Evolutionary conservation across 2,888 invertebrate genomes (phyloP).

Genomic region (Zhuqinia jingwanae): DNA sequence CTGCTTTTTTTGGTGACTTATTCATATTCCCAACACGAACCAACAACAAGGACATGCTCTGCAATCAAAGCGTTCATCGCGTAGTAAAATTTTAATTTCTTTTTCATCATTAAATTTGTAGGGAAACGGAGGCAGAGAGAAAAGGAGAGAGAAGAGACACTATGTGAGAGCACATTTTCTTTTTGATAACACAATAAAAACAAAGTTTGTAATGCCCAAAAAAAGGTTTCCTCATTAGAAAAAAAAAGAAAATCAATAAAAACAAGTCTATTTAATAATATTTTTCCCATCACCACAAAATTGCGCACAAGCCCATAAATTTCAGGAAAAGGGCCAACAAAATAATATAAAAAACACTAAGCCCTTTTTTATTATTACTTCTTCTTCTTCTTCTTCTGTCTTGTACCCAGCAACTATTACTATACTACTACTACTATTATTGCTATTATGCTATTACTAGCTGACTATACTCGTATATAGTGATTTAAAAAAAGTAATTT

Average conservation of each 20-base stretch:
- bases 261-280: background rate
- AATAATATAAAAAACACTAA: too few species aligned
- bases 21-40: constrained; percentile 6
- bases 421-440: too few species aligned
- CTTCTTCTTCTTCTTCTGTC: too few species aligned
- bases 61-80: constrained; percentile 19
- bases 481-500: constrained; percentile 5
- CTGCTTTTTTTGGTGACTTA: background rate
- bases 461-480: too few species aligned
- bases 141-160: background rate
- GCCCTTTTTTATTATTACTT: too few species aligned
- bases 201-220: background rate
- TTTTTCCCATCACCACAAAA: background rate
- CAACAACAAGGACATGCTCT: background rate
- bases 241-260: constrained; percentile 27
- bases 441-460: too few species aligned
- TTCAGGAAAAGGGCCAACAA: too few species aligned
- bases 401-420: too few species aligned
- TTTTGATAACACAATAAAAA: constrained; percentile 40
- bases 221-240: background rate
- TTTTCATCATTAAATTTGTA: constrained; percentile 25
- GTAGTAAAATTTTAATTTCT: constrained; percentile 36
- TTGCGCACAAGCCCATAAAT: background rate
- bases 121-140: background rate
- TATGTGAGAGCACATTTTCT: too few species aligned